phyloP scores from a whole-genome alignment of 1,140 invertebrate genomes.

The Nebria ingens region DNA sequence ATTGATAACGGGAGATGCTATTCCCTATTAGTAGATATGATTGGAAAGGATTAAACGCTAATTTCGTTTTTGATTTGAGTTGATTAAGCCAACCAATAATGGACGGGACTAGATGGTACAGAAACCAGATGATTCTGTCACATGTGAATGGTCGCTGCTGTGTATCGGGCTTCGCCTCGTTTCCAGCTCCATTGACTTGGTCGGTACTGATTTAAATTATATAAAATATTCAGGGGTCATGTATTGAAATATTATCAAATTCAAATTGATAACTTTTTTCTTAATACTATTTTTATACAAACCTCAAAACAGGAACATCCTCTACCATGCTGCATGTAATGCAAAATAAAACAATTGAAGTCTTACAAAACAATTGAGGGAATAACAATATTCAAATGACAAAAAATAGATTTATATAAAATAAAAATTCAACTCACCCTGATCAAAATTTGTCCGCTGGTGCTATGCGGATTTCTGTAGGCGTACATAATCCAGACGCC shows the following conservation, averaged over 20 bases:
- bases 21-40: too few relatives aligned
- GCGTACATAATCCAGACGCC: constrained; percentile 81
- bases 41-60: too few relatives aligned
- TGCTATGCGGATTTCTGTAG: constrained; percentile 88
- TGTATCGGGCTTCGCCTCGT: constrained; percentile 80
- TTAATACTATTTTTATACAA: background rate
- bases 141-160: constrained; percentile 88
- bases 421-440: constrained; percentile 57
- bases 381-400: background rate
- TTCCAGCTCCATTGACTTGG: constrained; percentile 87
- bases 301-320: background rate
- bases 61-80: background rate
- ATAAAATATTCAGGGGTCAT: background rate
- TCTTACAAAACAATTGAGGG: background rate
- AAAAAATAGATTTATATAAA: background rate
- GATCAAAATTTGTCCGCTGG: constrained; percentile 92
- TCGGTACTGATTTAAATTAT: constrained; percentile 59
- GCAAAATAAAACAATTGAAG: background rate
- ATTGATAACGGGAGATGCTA: too few relatives aligned
- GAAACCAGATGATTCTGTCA: constrained; percentile 29
- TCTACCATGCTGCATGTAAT: background rate
- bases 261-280: too few relatives aligned
- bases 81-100: background rate
- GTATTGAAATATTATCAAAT: background rate
- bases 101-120: constrained; percentile 4